Percentiles rank a stretch among this genome's conserved stretches.
phyloP scores from a whole-genome alignment of 2,113 vertebrate genomes.

The Ceuthmochares aereus region DNA sequence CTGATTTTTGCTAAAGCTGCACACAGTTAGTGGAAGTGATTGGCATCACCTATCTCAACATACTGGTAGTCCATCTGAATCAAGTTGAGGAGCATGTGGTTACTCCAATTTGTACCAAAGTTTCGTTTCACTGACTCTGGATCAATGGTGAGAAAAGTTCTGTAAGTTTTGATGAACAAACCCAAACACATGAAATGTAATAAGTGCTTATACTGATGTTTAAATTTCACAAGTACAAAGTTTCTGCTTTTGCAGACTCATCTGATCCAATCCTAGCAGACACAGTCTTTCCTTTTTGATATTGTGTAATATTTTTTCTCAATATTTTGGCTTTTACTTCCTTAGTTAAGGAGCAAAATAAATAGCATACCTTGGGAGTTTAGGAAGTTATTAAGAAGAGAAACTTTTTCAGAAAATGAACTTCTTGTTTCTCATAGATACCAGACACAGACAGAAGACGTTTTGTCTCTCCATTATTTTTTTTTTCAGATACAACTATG shows the following conservation, averaged over 20 bases:
- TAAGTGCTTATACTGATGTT: neutral
- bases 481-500: neutral
- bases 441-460: neutral
- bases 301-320: slow-evolving; percentile 43
- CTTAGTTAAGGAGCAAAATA: slow-evolving; percentile 55
- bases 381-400: slow-evolving; percentile 53
- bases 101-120: neutral
- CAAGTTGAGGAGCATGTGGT: neutral
- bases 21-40: neutral
- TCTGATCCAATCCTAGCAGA: slow-evolving; percentile 14
- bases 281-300: slow-evolving; percentile 2
- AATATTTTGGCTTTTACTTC: slow-evolving; percentile 27
- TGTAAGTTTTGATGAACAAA: neutral
- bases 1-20: neutral
- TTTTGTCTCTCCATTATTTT: neutral
- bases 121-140: neutral
- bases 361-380: slow-evolving; percentile 41
- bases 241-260: slow-evolving; percentile 30
- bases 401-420: slow-evolving; percentile 21
- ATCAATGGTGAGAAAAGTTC: neutral
- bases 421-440: slow-evolving; percentile 43
- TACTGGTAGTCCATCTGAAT: neutral
- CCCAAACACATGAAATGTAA: neutral
- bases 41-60: neutral
- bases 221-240: slow-evolving; percentile 20